Evolutionary conservation across 2,113 vertebrate genomes (phyloP).

Genomic region (Sander vitreus): DNA sequence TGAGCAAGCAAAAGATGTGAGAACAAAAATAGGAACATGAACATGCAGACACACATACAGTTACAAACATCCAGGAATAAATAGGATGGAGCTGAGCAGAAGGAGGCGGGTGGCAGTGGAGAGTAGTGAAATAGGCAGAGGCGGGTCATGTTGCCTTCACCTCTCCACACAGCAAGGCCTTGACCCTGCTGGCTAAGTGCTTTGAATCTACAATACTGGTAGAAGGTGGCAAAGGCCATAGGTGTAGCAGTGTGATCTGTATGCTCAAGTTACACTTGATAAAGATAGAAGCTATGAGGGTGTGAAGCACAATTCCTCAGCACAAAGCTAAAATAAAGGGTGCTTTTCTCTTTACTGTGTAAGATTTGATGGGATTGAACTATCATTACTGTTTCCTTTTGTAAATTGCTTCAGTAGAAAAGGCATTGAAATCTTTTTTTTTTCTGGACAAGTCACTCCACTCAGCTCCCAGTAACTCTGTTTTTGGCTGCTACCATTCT

Average conservation of each 20-base stretch:
- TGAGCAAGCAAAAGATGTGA: slow-evolving; percentile 74
- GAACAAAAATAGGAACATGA: slow-evolving; percentile 47
- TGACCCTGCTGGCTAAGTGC: slow-evolving; percentile 61
- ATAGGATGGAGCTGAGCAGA: slow-evolving; percentile 43
- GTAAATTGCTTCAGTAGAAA: slow-evolving; percentile 18
- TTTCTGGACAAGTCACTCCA: slow-evolving; percentile 55
- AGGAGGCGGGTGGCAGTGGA: slow-evolving; percentile 26
- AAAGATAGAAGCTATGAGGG: slow-evolving; percentile 6
- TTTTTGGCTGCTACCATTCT: slow-evolving; percentile 55
- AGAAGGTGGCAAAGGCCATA: slow-evolving; percentile 56
- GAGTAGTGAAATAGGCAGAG: slow-evolving; percentile 47
- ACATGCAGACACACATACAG: slow-evolving; percentile 50
- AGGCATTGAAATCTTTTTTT: slow-evolving; percentile 8
- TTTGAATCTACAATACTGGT: slow-evolving; percentile 58
- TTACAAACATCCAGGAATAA: slow-evolving; percentile 55
- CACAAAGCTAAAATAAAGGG: slow-evolving; percentile 1
- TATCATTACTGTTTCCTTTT: slow-evolving; percentile 8
- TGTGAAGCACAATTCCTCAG: slow-evolving; percentile 25
- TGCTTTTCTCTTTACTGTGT: not conserved
- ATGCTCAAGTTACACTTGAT: slow-evolving; percentile 47
- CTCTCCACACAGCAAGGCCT: slow-evolving; percentile 65
- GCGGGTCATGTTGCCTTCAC: slow-evolving; percentile 73
- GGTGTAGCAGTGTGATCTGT: slow-evolving; percentile 49
- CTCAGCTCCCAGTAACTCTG: slow-evolving; percentile 49
- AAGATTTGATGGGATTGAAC: slow-evolving; percentile 1